Percentiles rank a stretch among this genome's conserved stretches.
phyloP scores from a whole-genome alignment of 2,113 vertebrate species.

The Climacteris rufus region DNA sequence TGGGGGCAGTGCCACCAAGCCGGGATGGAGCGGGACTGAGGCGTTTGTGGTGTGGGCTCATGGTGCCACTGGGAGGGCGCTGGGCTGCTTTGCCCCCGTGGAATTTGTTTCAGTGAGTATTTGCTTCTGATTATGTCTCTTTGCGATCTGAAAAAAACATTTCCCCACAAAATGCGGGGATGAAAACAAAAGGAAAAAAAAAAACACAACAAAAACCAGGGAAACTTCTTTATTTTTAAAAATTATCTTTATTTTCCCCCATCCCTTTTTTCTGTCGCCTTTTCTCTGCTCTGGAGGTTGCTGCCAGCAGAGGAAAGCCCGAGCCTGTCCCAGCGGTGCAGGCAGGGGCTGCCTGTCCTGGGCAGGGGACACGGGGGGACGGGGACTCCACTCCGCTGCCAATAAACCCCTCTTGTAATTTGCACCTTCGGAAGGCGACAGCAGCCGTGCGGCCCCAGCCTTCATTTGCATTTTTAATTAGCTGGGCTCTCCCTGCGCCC shows the following conservation, averaged over 20 bases:
- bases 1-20: neutral
- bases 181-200: neutral
- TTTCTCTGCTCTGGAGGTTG: neutral
- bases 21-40: neutral
- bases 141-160: neutral
- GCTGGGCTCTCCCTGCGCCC: slow-evolving; percentile 11
- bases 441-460: neutral
- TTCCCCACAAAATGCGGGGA: neutral
- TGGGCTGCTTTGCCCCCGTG: neutral
- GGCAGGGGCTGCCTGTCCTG: neutral
- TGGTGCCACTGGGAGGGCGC: neutral
- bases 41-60: neutral
- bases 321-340: neutral
- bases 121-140: neutral
- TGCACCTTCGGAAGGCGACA: slow-evolving; percentile 43
- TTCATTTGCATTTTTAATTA: slow-evolving; percentile 73
- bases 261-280: neutral
- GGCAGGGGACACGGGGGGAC: neutral
- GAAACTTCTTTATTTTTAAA: neutral
- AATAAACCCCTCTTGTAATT: slow-evolving; percentile 20
- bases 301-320: neutral
- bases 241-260: neutral
- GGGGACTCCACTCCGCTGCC: neutral
- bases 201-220: neutral
- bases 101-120: neutral